These are phyloP conservation scores for Trisateles emortualis DNA, from an alignment of 2,888 invertebrate genomes.

Conservation along the genomic window DNA sequence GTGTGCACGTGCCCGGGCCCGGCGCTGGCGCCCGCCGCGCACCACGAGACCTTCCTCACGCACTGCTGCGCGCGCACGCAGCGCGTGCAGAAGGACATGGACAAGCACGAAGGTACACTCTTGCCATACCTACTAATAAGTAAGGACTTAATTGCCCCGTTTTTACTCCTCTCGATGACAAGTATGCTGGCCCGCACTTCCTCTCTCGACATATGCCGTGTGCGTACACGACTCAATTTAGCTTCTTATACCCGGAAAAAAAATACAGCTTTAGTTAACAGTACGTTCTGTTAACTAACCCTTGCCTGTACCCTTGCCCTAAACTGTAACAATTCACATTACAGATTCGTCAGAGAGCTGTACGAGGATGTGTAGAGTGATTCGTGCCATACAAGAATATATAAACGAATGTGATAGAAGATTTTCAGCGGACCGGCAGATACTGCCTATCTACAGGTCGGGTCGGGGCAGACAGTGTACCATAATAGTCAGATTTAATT, in stretches of 20 bases:
- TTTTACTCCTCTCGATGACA: too few relatives aligned
- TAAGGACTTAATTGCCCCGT: too few relatives aligned
- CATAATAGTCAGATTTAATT: conserved; percentile 91
- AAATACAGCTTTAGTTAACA: too few relatives aligned
- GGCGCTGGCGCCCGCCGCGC: conserved; percentile 92
- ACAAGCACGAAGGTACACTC: conserved; percentile 71
- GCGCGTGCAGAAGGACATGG: conserved; percentile 94
- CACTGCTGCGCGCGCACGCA: conserved; percentile 96
- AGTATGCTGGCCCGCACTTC: too few relatives aligned
- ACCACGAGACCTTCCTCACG: conserved; percentile 96
- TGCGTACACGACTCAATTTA: too few relatives aligned
- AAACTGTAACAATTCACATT: too few relatives aligned
- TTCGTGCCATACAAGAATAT: conserved; percentile 98
- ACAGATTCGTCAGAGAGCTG: conserved; percentile 77
- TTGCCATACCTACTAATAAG: neutral
- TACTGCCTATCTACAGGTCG: conserved; percentile 95
- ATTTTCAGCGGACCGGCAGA: conserved; percentile 95
- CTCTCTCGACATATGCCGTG: too few relatives aligned
- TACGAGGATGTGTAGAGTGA: conserved; percentile 94
- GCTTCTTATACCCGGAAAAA: too few relatives aligned
- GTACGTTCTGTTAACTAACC: too few relatives aligned
- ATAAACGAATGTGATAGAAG: conserved; percentile 97
- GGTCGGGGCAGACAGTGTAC: conserved; percentile 96
- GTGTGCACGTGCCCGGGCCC: conserved; percentile 98
- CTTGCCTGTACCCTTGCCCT: too few relatives aligned